Evolutionary conservation across 2,888 invertebrate genomes (phyloP), one percentile per base, ranked within the genome.

Genomic region (Thelaira solivaga): DNA sequence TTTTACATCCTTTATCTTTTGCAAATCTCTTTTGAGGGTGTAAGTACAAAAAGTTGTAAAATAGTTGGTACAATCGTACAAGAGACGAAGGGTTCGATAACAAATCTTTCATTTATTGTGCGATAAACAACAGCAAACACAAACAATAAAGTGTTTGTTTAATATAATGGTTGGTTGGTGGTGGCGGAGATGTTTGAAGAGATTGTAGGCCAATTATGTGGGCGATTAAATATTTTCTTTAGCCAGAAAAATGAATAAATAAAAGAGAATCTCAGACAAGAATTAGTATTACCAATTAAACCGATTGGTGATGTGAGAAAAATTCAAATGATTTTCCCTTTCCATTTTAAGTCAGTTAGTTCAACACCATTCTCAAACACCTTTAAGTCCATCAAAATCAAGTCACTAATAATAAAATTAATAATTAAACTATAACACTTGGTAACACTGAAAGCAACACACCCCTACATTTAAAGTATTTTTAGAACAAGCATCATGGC

Each of bases 121-220:
- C 18, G n/a, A 11, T 11, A 22, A 26, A 43, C 0, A 49, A 10
- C 11, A 16, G n/a, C n/a, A n/a, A n/a, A 16, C 3, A 36, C 5
- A 53, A 24, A 45, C 24, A 71, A 11, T 51, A 36, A 31, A 53
- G 11, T 45, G 16, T 24, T 29, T 20, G 10, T 22, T 31, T 49
- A 10, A 3, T 1, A 3, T 11, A 11, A n/a, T 31, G 7, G 31
- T 65, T 2, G 26, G 36, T 7, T 13, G n/a, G 4, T 34, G n/a
- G 24, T 34, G 18, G 11, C 26, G 22, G 36, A 24, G 6, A 0
- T 55, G 3, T 26, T 49, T 47, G n/a, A 34, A 10, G 49, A 41
- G 13, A 47, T 43, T 47, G n/a, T 47, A 6, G 57, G 59, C 59
- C 69, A 57, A 76, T 69, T 69, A 59, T 59, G 76, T 76, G 76